These are phyloP conservation scores for Casuarius casuarius DNA, from an alignment of 2,113 vertebrate species.

Conservation along the genomic window DNA sequence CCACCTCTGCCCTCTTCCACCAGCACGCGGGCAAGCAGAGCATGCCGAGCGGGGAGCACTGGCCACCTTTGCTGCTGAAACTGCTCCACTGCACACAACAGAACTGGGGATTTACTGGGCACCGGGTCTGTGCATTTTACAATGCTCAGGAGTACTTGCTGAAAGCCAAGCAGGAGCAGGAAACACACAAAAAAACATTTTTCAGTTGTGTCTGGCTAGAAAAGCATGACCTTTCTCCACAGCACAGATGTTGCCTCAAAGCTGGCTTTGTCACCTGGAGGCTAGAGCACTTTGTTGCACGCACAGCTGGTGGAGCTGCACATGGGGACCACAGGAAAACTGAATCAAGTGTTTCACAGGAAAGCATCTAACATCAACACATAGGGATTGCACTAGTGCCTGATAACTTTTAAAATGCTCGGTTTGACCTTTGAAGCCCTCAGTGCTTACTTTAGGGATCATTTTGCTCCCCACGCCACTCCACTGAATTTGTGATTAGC, in stretches of 20 bases:
- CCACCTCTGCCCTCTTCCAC: accelerated
- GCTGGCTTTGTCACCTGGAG: not conserved
- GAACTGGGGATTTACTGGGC: not conserved
- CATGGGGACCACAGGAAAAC: not conserved
- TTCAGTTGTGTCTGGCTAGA: not conserved
- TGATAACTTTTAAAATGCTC: not conserved
- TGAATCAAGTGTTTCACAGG: not conserved
- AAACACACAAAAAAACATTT: not conserved
- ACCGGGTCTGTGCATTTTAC: not conserved
- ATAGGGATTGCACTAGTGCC: not conserved
- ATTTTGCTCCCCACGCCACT: not conserved
- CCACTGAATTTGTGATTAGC: not conserved
- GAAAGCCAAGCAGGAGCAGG: not conserved
- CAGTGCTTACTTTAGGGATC: slow-evolving; percentile 35
- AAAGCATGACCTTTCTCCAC: not conserved
- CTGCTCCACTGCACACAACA: not conserved
- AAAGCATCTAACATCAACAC: not conserved
- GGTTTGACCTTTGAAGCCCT: not conserved
- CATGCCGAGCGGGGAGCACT: accelerated
- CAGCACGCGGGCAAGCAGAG: not conserved
- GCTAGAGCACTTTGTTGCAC: not conserved
- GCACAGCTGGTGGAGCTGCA: not conserved
- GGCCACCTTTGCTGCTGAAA: accelerated
- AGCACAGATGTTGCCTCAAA: not conserved
- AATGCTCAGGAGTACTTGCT: not conserved